Evolutionary conservation across 1,140 invertebrate genomes (phyloP).

Genomic region (Dinoponera quadriceps): DNA sequence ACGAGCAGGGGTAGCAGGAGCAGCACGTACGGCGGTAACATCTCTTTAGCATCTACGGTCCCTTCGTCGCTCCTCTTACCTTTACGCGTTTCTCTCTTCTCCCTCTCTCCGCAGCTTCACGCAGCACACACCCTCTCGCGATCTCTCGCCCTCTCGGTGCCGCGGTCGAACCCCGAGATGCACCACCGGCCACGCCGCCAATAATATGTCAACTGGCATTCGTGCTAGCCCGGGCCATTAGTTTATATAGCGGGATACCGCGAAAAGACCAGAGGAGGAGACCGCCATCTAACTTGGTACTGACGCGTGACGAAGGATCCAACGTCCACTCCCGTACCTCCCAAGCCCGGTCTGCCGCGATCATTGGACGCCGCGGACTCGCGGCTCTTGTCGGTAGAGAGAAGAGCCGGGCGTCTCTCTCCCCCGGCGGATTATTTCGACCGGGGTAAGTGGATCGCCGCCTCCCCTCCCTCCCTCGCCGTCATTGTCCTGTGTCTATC

Average conservation of each 20-base stretch:
- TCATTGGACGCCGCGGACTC: slow-evolving; percentile 65
- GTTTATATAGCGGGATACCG: slow-evolving; percentile 80
- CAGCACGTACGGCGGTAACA: slow-evolving; percentile 54
- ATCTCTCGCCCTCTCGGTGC: slow-evolving; percentile 15
- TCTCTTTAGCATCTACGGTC: slow-evolving; percentile 44
- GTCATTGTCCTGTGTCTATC: slow-evolving; percentile 11
- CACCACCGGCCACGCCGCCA: slow-evolving; percentile 27
- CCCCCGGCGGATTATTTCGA: slow-evolving; percentile 50
- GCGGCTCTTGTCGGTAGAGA: slow-evolving; percentile 15
- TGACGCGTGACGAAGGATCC: slow-evolving; percentile 81
- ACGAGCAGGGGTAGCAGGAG: slow-evolving; percentile 55
- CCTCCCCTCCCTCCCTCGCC: background rate
- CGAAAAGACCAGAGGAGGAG: slow-evolving; percentile 75
- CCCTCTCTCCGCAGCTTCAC: background rate
- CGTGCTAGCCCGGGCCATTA: slow-evolving; percentile 68
- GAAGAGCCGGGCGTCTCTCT: background rate
- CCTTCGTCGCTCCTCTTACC: background rate
- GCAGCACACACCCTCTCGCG: background rate
- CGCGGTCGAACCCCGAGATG: background rate
- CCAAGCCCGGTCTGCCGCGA: slow-evolving; percentile 49
- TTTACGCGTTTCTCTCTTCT: background rate
- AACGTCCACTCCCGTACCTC: slow-evolving; percentile 66
- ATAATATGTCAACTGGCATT: slow-evolving; percentile 75
- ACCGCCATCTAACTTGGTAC: slow-evolving; percentile 79
- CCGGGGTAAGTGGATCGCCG: slow-evolving; percentile 57